Conservation (phyloP, 2,113 vertebrate species). For the Anarhynchus alexandrinus region DNA sequence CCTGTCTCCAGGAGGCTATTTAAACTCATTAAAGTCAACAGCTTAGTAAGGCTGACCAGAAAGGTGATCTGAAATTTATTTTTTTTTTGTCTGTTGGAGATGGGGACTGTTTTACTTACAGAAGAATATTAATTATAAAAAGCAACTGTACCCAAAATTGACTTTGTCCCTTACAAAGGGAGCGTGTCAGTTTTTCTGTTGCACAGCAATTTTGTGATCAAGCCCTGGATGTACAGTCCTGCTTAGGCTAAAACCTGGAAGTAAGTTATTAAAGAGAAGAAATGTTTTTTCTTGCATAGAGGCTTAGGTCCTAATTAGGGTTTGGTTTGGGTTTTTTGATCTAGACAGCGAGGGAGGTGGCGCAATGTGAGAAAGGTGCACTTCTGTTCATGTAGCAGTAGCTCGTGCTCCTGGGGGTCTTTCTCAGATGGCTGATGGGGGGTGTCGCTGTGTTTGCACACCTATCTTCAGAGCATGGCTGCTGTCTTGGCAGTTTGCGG, state of each 20-base stretch:
- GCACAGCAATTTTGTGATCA: neutral
- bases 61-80: neutral
- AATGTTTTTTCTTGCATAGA: neutral
- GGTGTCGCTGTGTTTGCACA: neutral
- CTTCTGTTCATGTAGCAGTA: neutral
- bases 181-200: rapidly evolving
- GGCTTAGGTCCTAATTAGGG: neutral
- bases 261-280: neutral
- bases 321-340: neutral
- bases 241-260: neutral
- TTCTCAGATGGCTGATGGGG: neutral
- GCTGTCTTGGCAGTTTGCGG: neutral
- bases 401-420: neutral
- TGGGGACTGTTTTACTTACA: neutral
- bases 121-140: neutral
- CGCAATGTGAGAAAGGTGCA: neutral
- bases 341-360: neutral
- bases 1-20: constrained; percentile 2
- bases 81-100: neutral
- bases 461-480: neutral
- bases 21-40: neutral
- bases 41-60: neutral
- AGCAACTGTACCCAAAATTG: neutral
- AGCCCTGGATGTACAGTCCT: neutral
- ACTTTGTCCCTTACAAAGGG: neutral